Percentiles rank a stretch among this genome's conserved stretches.
Conservation (phyloP, 2,113 vertebrate genomes). For the Entelurus aequoreus region DNA sequence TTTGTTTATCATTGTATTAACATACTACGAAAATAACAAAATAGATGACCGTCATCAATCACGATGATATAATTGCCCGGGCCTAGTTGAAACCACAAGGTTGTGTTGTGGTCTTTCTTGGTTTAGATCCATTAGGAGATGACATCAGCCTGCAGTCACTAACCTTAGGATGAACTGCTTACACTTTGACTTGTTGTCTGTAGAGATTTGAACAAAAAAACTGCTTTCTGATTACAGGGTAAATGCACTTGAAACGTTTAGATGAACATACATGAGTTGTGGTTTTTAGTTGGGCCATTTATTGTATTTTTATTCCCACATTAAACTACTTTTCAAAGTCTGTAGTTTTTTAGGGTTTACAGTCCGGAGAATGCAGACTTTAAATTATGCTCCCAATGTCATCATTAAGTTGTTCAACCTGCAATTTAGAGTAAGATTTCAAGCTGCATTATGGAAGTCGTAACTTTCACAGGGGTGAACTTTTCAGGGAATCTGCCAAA, state of each 20-base stretch:
- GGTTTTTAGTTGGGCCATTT: conserved; percentile 17
- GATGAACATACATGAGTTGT: neutral
- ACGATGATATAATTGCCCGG: too few relatives aligned
- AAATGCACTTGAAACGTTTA: neutral
- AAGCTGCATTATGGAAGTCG: conserved; percentile 40
- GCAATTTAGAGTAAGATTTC: conserved; percentile 52
- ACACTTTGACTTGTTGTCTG: conserved; percentile 11
- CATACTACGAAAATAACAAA: too few relatives aligned
- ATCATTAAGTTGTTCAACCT: conserved; percentile 52
- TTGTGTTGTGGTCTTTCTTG: conserved; percentile 4
- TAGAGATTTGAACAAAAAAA: neutral
- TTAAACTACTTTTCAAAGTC: conserved; percentile 18
- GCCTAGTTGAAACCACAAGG: neutral
- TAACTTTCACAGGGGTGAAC: conserved; percentile 51
- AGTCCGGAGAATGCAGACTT: conserved; percentile 49
- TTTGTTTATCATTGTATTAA: too few relatives aligned
- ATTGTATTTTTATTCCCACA: conserved; percentile 25
- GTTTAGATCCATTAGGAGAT: conserved; percentile 11
- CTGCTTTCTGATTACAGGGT: neutral
- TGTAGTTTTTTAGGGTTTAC: conserved; percentile 39
- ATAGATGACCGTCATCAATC: too few relatives aligned
- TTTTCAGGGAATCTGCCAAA: conserved; percentile 47
- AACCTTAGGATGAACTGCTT: conserved; percentile 22
- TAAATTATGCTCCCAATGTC: conserved; percentile 43
- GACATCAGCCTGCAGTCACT: conserved; percentile 20